A percentile compares a stretch with the other conserved stretches of the same genome.
Evolutionary conservation across 2,113 vertebrate species (phyloP).

Genomic region (Melanostigma gelatinosum): DNA sequence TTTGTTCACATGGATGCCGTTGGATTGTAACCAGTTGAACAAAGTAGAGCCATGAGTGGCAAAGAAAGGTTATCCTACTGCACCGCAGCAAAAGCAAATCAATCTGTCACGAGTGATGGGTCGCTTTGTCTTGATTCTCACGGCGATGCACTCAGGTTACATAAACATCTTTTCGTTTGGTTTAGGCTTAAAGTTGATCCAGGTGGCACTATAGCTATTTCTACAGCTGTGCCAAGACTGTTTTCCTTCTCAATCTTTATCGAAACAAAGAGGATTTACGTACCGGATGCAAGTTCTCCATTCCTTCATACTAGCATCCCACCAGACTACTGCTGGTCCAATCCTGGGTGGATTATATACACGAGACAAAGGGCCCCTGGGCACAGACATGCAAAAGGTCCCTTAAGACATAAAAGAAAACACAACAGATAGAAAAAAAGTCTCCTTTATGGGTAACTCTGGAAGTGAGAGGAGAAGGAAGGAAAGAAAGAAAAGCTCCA

Average conservation of each 20-base stretch:
- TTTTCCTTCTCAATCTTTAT: neutral
- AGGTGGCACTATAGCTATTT: neutral
- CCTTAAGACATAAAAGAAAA: conserved; percentile 6
- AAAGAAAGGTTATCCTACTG: conserved; percentile 25
- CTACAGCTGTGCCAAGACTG: neutral
- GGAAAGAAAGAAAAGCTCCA: neutral
- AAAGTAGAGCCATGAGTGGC: neutral
- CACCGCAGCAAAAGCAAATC: conserved; percentile 9
- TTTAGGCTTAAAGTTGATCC: conserved; percentile 11
- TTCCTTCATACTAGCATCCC: neutral
- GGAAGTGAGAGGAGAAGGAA: conserved; percentile 26
- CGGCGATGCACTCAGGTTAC: neutral
- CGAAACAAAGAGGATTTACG: neutral
- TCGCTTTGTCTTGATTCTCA: conserved; percentile 12
- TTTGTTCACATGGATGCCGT: conserved; percentile 39
- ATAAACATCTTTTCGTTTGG: conserved; percentile 44
- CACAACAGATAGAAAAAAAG: neutral
- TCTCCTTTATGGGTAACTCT: conserved; percentile 27
- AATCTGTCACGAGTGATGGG: conserved; percentile 9
- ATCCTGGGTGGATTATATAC: neutral
- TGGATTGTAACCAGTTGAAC: conserved; percentile 22
- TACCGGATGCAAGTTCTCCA: neutral
- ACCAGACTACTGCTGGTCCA: neutral
- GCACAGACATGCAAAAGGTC: neutral
- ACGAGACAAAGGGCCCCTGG: neutral